Evolutionary conservation across 2,888 invertebrate genomes (phyloP).

Genomic region (Ecliptopera silaceata): DNA sequence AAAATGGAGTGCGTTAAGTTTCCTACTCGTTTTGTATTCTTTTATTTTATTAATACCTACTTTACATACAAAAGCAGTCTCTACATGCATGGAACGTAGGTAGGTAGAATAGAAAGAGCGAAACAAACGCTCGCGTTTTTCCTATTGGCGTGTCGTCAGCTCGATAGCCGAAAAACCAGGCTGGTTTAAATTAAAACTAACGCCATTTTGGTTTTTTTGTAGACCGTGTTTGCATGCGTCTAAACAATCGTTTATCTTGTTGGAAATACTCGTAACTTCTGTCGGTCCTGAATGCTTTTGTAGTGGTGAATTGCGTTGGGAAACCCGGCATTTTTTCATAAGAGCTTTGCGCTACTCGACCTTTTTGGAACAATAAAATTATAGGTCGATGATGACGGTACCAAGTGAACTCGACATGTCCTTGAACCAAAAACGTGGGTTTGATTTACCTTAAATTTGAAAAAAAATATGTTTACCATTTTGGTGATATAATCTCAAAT

Average conservation of each 20-base stretch:
- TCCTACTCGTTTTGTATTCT: too few relatives aligned
- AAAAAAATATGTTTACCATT: too few relatives aligned
- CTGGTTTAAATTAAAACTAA: conserved; percentile 36
- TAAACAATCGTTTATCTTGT: conserved; percentile 34
- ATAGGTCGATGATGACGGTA: conserved; percentile 28
- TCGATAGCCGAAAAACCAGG: conserved; percentile 29
- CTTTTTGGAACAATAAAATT: conserved; percentile 46
- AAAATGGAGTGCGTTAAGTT: too few relatives aligned
- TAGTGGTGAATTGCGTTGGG: conserved; percentile 8
- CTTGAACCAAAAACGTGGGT: conserved; percentile 5
- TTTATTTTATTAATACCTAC: too few relatives aligned
- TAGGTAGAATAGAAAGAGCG: conserved; percentile 29
- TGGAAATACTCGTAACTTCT: conserved; percentile 25
- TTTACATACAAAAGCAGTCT: background rate
- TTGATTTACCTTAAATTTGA: background rate
- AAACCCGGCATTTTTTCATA: conserved; percentile 25
- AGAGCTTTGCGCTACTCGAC: conserved; percentile 43
- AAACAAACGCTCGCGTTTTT: conserved; percentile 34
- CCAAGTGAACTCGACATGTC: conserved; percentile 23
- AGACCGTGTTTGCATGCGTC: conserved; percentile 24
- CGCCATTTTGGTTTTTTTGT: conserved; percentile 27
- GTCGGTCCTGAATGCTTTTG: conserved; percentile 12
- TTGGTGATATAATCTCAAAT: too few relatives aligned
- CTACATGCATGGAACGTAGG: conserved; percentile 7
- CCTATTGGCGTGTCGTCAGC: conserved; percentile 33